phyloP scores from a whole-genome alignment of 2,888 invertebrate genomes.

The Sinelater perroti region DNA sequence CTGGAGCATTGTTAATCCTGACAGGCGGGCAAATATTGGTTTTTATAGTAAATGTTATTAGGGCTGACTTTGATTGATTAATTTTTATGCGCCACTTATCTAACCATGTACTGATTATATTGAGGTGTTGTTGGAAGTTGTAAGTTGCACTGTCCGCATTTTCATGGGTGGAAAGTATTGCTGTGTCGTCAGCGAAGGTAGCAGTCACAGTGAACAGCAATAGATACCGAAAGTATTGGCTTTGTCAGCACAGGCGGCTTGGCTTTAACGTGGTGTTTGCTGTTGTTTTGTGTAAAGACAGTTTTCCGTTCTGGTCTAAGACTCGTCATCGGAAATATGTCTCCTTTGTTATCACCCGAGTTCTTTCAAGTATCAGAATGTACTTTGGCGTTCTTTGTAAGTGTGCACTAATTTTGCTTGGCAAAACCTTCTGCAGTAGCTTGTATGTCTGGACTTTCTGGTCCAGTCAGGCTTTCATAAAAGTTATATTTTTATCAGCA shows the following conservation, averaged over 20 bases:
- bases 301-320: conserved; percentile 51
- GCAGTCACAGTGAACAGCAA: too few relatives aligned
- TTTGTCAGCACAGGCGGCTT: conserved; percentile 84
- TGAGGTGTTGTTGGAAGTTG: too few relatives aligned
- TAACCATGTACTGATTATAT: too few relatives aligned
- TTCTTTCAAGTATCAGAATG: conserved; percentile 51
- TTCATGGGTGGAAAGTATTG: too few relatives aligned
- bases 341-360: conserved; percentile 45
- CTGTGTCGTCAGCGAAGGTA: too few relatives aligned
- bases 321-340: conserved; percentile 45
- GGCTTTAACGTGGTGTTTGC: conserved; percentile 78
- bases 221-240: conserved; percentile 65
- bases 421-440: conserved; percentile 82
- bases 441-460: conserved; percentile 72
- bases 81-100: too few relatives aligned
- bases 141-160: too few relatives aligned
- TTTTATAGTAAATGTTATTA: too few relatives aligned
- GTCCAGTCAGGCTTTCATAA: conserved; percentile 55
- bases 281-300: conserved; percentile 50
- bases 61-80: too few relatives aligned
- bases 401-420: conserved; percentile 79
- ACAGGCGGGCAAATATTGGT: too few relatives aligned
- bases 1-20: too few relatives aligned
- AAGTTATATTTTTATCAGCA: conserved; percentile 45
- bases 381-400: conserved; percentile 73